Percentiles rank a stretch among this genome's conserved stretches.
Evolutionary conservation across 2,888 invertebrate genomes (phyloP).

Genomic region (Tetanocera ferruginea): DNA sequence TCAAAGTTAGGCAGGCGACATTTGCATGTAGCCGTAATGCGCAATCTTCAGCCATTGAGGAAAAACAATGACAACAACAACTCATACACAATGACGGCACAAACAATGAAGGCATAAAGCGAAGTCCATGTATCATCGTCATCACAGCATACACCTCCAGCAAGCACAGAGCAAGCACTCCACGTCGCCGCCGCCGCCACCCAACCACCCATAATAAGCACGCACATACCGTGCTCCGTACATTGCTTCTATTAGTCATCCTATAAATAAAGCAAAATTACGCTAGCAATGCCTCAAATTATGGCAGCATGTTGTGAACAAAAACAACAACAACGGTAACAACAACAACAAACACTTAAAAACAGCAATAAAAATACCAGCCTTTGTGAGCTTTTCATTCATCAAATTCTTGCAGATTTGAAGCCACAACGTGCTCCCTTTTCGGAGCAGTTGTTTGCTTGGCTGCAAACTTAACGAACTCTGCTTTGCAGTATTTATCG

Average conservation of each 20-base stretch:
- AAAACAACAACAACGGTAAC: slow-evolving; percentile 32
- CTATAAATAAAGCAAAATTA: slow-evolving; percentile 61
- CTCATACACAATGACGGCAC: neutral
- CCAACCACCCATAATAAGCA: no score
- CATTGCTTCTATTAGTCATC: slow-evolving; percentile 58
- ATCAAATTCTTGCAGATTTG: slow-evolving; percentile 52
- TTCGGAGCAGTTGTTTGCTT: neutral
- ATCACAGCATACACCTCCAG: neutral
- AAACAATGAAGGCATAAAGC: neutral
- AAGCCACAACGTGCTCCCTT: slow-evolving; percentile 24
- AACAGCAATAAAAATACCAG: neutral
- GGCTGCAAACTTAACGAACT: slow-evolving; percentile 10
- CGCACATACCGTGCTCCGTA: neutral
- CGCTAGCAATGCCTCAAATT: slow-evolving; percentile 40
- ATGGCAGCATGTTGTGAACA: neutral
- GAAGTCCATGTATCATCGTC: neutral
- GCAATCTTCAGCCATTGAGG: neutral
- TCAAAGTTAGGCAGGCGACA: no score
- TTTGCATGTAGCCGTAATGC: no score
- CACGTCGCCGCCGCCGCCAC: neutral
- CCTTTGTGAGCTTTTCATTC: slow-evolving; percentile 62
- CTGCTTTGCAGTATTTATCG: neutral
- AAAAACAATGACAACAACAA: neutral
- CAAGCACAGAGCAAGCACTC: neutral
- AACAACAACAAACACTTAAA: neutral